These are phyloP conservation scores for Egretta garzetta DNA, from an alignment of 2,113 vertebrate genomes.

Conservation along the genomic window DNA sequence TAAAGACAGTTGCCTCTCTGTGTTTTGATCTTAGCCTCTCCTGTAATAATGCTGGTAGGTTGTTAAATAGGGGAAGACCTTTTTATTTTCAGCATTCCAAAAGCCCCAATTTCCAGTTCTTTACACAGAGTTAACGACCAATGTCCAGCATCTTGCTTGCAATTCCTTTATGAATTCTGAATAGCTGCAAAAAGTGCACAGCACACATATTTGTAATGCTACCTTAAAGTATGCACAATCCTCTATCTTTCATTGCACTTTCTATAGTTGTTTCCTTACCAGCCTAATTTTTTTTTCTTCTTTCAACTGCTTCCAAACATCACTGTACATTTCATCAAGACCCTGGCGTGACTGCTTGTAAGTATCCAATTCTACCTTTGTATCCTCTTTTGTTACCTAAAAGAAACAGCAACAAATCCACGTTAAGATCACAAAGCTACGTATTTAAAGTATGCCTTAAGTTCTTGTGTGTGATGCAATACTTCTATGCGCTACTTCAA, in stretches of 20 bases:
- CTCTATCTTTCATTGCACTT: background rate
- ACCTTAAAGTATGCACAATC: background rate
- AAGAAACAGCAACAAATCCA: background rate
- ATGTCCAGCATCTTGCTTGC: background rate
- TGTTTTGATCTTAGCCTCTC: background rate
- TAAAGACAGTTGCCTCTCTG: background rate
- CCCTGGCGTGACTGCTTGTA: slow-evolving; percentile 95
- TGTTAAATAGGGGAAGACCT: background rate
- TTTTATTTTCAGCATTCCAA: background rate
- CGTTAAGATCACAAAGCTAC: background rate
- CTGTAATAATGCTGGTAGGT: background rate
- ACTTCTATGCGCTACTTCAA: background rate
- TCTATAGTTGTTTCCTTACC: slow-evolving; percentile 74
- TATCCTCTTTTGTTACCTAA: slow-evolving; percentile 93
- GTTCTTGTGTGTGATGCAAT: background rate
- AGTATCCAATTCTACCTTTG: slow-evolving; percentile 94
- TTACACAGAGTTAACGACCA: background rate
- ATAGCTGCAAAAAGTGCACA: background rate
- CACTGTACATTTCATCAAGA: slow-evolving; percentile 96
- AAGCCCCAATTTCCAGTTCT: background rate
- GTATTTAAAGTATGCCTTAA: background rate
- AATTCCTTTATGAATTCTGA: background rate
- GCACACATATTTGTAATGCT: background rate
- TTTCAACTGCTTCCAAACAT: slow-evolving; percentile 94
- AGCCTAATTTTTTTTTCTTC: slow-evolving; percentile 90